These are phyloP conservation scores for Drosophila paulistorum DNA, from an alignment of 1,140 invertebrate species.

Conservation along the genomic window DNA sequence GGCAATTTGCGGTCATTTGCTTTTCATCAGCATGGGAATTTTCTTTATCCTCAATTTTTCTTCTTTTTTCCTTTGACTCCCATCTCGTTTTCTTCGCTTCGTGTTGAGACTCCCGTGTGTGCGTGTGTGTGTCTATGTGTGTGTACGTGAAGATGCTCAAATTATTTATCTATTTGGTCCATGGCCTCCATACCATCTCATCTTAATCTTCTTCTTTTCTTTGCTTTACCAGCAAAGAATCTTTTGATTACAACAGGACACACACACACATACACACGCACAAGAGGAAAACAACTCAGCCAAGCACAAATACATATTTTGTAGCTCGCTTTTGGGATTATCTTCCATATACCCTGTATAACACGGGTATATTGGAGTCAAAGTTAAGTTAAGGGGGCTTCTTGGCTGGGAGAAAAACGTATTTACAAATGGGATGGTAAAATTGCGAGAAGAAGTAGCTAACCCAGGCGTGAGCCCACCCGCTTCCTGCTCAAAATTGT, in stretches of 20 bases:
- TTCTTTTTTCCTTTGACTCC: conserved; percentile 23
- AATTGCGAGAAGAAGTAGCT: too few relatives aligned
- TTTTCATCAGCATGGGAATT: conserved; percentile 73
- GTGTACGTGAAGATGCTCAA: conserved; percentile 42
- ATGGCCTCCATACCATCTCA: background rate
- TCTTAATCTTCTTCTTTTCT: background rate
- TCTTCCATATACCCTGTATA: background rate
- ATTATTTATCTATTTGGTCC: conserved; percentile 14
- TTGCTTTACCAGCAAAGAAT: conserved; percentile 19
- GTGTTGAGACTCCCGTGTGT: conserved; percentile 38
- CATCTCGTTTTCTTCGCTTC: conserved; percentile 37
- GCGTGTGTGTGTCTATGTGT: conserved; percentile 23
- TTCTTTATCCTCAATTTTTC: background rate
- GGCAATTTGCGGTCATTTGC: conserved; percentile 79
- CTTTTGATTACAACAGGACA: conserved; percentile 37
- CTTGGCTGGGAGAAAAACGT: too few relatives aligned
- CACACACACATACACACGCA: background rate
- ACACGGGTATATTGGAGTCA: background rate
- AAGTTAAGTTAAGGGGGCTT: background rate
- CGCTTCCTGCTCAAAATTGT: too few relatives aligned
- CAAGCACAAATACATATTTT: conserved; percentile 2
- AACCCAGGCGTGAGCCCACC: too few relatives aligned
- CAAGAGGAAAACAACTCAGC: conserved; percentile 17
- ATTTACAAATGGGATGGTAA: too few relatives aligned
- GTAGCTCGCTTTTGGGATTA: background rate